phyloP scores from a whole-genome alignment of 2,113 vertebrate species.

The Dinomys branickii region DNA sequence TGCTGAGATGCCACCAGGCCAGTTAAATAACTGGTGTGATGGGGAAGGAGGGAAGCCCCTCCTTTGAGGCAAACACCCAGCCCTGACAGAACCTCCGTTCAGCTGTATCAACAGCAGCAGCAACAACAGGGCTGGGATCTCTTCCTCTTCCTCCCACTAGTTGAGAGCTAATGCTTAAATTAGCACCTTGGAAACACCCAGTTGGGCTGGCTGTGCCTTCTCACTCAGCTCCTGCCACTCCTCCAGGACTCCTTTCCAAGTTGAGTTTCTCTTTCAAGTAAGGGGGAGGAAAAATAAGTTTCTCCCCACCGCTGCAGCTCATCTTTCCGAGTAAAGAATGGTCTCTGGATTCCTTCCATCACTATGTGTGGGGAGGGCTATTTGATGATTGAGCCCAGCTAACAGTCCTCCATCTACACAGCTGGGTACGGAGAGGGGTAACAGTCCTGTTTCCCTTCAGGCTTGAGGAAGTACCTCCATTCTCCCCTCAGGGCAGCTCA shows the following conservation, averaged over 20 bases:
- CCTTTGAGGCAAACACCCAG: constrained; percentile 62
- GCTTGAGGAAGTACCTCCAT: neutral
- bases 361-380: neutral
- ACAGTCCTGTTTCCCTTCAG: constrained; percentile 19
- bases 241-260: constrained; percentile 59
- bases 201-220: constrained; percentile 53
- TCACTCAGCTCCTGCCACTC: constrained; percentile 44
- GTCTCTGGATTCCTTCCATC: constrained; percentile 21
- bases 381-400: constrained; percentile 33
- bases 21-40: constrained; percentile 69
- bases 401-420: neutral
- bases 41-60: constrained; percentile 50
- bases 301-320: neutral
- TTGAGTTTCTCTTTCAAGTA: constrained; percentile 64
- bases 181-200: constrained; percentile 79
- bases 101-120: constrained; percentile 62
- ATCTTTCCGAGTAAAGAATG: constrained; percentile 51
- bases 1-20: constrained; percentile 56
- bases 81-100: constrained; percentile 45
- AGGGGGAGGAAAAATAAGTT: neutral
- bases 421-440: neutral
- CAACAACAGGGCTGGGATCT: constrained; percentile 65
- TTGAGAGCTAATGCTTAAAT: constrained; percentile 79
- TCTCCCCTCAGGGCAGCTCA: neutral
- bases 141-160: constrained; percentile 76